Percentiles rank a stretch among this genome's conserved stretches.
phyloP scores from a whole-genome alignment of 2,797 vertebrate species.

The Enteromius anoplus region DNA sequence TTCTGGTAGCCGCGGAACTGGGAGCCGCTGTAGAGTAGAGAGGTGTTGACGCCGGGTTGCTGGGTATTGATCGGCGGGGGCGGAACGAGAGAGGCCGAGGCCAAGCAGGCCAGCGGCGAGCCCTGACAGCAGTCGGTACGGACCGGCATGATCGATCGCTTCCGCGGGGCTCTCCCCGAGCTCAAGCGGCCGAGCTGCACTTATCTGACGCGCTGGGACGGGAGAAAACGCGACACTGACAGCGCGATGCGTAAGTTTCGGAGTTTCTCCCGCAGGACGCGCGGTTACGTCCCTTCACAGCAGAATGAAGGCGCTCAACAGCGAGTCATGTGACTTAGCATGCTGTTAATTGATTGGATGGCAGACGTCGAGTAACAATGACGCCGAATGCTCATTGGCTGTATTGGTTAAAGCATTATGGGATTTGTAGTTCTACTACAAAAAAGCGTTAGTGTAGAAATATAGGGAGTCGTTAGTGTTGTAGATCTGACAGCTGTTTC shows the following conservation, averaged over 20 bases:
- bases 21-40: conserved; percentile 93
- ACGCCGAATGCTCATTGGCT: conserved; percentile 63
- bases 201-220: conserved; percentile 60
- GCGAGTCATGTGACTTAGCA: conserved; percentile 51
- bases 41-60: conserved; percentile 92
- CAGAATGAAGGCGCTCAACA: conserved; percentile 48
- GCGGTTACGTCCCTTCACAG: conserved; percentile 51
- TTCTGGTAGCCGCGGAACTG: conserved; percentile 96
- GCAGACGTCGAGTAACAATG: background rate
- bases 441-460: background rate
- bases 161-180: conserved; percentile 73
- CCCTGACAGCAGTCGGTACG: conserved; percentile 78
- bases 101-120: conserved; percentile 73
- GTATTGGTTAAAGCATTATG: conserved; percentile 40
- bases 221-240: conserved; percentile 40
- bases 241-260: conserved; percentile 53
- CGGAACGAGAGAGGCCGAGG: conserved; percentile 85
- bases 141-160: conserved; percentile 85
- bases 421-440: conserved; percentile 54
- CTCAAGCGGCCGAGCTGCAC: conserved; percentile 72
- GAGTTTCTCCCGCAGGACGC: conserved; percentile 53
- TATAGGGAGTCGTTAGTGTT: background rate
- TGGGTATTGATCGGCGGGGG: conserved; percentile 95
- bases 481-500: background rate
- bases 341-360: conserved; percentile 67